Evolutionary conservation across 2,797 vertebrate genomes (phyloP).

Genomic region (Malurus leucopterus): DNA sequence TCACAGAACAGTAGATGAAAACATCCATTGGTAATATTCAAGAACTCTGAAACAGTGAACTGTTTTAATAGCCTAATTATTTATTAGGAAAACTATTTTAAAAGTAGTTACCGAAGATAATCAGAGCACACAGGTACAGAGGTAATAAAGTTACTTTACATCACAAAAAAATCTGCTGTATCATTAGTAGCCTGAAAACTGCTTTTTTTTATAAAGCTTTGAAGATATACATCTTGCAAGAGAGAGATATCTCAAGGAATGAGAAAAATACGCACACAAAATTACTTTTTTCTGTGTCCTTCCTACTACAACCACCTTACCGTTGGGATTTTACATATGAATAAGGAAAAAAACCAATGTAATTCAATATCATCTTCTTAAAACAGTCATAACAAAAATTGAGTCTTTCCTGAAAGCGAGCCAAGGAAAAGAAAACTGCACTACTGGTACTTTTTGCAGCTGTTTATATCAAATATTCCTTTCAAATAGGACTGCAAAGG

Average conservation of each 20-base stretch:
- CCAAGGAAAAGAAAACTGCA: constrained; percentile 46
- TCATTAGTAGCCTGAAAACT: neutral
- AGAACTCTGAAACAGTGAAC: neutral
- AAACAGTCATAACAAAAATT: constrained; percentile 49
- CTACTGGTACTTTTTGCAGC: constrained; percentile 8
- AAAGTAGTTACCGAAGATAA: neutral
- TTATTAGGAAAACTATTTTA: neutral
- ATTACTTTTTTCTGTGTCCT: neutral
- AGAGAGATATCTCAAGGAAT: neutral
- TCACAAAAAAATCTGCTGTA: neutral
- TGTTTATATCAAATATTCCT: neutral
- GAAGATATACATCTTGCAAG: neutral
- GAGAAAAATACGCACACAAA: neutral
- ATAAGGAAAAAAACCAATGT: neutral
- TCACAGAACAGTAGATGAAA: neutral
- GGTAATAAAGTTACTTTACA: neutral
- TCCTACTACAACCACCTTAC: neutral
- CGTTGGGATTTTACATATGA: constrained; percentile 7
- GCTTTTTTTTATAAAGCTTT: neutral
- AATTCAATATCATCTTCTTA: constrained; percentile 38
- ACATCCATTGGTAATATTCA: neutral
- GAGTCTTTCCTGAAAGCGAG: constrained; percentile 22
- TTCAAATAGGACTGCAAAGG: neutral
- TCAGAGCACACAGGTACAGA: neutral
- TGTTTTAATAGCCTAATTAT: neutral